Base-by-base conservation (phyloP, 1,140 invertebrate species). In the Planococcus citri region DNA sequence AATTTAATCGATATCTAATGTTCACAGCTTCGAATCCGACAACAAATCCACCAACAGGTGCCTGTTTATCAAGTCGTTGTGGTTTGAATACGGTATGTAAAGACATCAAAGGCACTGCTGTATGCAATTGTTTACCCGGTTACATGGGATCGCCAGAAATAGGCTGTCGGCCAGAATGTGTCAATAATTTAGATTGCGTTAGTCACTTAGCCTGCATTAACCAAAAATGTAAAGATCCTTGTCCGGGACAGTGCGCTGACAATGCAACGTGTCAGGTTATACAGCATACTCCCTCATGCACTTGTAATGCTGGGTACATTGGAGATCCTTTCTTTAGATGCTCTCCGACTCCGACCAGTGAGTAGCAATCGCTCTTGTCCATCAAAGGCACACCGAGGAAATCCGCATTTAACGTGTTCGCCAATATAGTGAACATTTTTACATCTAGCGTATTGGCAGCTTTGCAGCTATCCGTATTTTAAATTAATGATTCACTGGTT, bases 341-440 rank as follows among this genome's bases (percentile, higher is more conserved):
- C n/a, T n/a, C n/a, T n/a, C n/a, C n/a, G n/a, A n/a, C n/a, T n/a
- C n/a, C n/a, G n/a, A n/a, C n/a, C n/a, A n/a, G n/a, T n/a, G n/a
- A n/a, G n/a, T n/a, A n/a, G n/a, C n/a, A n/a, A n/a, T n/a, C n/a
- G n/a, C n/a, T n/a, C n/a, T n/a, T n/a, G n/a, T n/a, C n/a, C n/a
- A n/a, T n/a, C n/a, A n/a, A n/a, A n/a, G n/a, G n/a, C n/a, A n/a
- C n/a, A n/a, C n/a, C n/a, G n/a, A n/a, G n/a, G n/a, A n/a, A n/a
- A n/a, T n/a, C n/a, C n/a, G n/a, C n/a, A n/a, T n/a, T 22, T 85
- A 91, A 73, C 83, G 83, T 61, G 84, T 86, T 73, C 93, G 91
- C 76, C 83, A 85, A 73, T 84, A 88, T 79, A 85, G 87, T 88
- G 81, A 76, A 80, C 77, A 60, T 21, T 20, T 1, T 24, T 27